phyloP scores from a whole-genome alignment of 1,140 invertebrate species.

The Pogonognathellus flavescens region DNA sequence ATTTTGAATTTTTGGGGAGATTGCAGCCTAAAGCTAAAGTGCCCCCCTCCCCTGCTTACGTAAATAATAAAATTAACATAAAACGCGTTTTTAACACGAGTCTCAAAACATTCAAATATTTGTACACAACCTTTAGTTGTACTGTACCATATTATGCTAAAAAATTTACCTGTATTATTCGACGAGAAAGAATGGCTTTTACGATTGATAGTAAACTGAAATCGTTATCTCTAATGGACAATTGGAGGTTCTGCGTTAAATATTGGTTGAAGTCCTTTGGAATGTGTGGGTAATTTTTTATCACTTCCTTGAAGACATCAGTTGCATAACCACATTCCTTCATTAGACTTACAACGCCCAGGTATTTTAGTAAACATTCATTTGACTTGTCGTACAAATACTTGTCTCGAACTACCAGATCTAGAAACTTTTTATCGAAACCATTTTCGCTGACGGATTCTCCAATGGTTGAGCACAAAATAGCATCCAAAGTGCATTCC shows the following conservation, averaged over 20 bases:
- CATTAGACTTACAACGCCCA: constrained; percentile 4
- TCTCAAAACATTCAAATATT: too few relatives aligned
- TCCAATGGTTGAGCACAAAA: background rate
- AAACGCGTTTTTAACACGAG: background rate
- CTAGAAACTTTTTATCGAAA: background rate
- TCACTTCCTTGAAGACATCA: background rate
- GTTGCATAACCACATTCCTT: background rate
- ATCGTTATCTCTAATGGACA: background rate
- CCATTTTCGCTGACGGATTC: background rate
- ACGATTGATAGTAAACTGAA: background rate
- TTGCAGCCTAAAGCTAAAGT: too few relatives aligned
- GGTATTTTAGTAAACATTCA: background rate
- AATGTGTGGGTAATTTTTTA: background rate
- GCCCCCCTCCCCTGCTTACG: too few relatives aligned
- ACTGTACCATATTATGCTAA: background rate
- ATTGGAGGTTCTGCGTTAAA: background rate
- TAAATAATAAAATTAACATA: too few relatives aligned
- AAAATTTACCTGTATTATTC: background rate
- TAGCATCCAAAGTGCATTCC: constrained; percentile 19
- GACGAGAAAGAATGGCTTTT: background rate
- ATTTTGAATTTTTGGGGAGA: too few relatives aligned
- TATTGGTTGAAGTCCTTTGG: background rate
- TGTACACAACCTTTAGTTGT: too few relatives aligned
- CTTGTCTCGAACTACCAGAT: background rate
- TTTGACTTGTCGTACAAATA: background rate